Conservation (phyloP, 2,888 invertebrate genomes). For the Chironomus tentans region DNA sequence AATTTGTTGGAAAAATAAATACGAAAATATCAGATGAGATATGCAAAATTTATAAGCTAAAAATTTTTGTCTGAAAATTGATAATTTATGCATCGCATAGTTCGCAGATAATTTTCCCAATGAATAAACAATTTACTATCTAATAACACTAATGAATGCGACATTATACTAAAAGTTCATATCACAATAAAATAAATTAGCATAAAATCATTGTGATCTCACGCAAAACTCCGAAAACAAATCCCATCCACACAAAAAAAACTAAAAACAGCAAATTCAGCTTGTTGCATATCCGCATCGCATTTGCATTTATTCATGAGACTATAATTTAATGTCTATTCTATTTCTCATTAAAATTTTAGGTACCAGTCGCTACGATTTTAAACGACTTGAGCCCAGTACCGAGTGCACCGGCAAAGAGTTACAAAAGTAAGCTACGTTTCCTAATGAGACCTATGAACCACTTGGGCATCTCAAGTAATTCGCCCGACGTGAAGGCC, state of each 20-base stretch:
- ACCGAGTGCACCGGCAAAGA: slow-evolving; percentile 30
- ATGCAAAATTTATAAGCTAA: no score
- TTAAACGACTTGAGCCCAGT: slow-evolving; percentile 31
- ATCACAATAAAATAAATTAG: no score
- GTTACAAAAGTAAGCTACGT: slow-evolving; percentile 30
- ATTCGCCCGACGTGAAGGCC: slow-evolving; percentile 33
- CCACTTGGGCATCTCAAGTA: slow-evolving; percentile 31
- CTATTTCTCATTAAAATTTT: not conserved
- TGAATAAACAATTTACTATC: no score
- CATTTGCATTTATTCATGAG: not conserved
- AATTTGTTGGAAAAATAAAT: no score
- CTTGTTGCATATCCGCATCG: not conserved
- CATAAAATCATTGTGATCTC: no score
- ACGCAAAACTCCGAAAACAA: no score
- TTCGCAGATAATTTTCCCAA: no score
- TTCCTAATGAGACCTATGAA: slow-evolving; percentile 32
- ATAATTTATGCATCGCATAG: no score
- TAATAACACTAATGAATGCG: not conserved
- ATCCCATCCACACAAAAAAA: no score
- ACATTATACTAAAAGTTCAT: not conserved
- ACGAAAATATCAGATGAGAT: no score
- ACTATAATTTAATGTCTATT: not conserved
- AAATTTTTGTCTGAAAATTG: no score
- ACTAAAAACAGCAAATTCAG: no score
- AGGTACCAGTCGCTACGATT: slow-evolving; percentile 30